Conservation (phyloP, 2,113 vertebrate genomes). For the Odobenus rosmarus region DNA sequence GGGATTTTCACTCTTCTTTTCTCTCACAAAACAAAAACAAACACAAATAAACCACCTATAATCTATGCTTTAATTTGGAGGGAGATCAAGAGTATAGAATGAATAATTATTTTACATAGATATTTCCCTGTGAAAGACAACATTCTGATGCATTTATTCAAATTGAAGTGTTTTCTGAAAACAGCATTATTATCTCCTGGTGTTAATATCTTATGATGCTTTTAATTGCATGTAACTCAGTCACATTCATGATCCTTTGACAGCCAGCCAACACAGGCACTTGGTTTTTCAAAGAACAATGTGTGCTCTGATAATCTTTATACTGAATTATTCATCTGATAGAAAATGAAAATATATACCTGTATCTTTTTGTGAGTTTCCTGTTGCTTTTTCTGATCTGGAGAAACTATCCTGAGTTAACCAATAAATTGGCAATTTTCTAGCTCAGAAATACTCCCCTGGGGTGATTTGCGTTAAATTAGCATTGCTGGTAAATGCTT, state of each 20-base stretch:
- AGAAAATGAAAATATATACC: slow-evolving; percentile 56
- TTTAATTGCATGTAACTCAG: neutral
- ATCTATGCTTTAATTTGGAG: slow-evolving; percentile 30
- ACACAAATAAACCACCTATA: neutral
- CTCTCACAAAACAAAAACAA: slow-evolving; percentile 37
- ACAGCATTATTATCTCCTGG: slow-evolving; percentile 42
- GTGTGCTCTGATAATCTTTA: neutral
- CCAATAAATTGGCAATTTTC: slow-evolving; percentile 62
- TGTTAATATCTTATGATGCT: slow-evolving; percentile 19
- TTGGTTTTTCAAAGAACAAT: slow-evolving; percentile 39
- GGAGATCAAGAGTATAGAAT: neutral
- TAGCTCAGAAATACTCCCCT: slow-evolving; percentile 58
- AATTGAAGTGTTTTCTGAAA: slow-evolving; percentile 62
- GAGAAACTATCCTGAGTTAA: slow-evolving; percentile 57
- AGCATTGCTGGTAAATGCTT: slow-evolving; percentile 77
- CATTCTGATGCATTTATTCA: slow-evolving; percentile 38
- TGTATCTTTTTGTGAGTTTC: slow-evolving; percentile 58
- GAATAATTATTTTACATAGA: neutral
- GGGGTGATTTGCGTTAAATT: slow-evolving; percentile 70
- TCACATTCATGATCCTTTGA: neutral
- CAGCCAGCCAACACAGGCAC: neutral
- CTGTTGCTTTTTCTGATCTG: slow-evolving; percentile 49
- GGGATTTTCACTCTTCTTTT: neutral
- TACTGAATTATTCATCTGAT: slow-evolving; percentile 1
- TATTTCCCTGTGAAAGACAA: slow-evolving; percentile 37